Evolutionary conservation across 2,797 vertebrate species (phyloP).

Genomic region (Sebastes nivosus): DNA sequence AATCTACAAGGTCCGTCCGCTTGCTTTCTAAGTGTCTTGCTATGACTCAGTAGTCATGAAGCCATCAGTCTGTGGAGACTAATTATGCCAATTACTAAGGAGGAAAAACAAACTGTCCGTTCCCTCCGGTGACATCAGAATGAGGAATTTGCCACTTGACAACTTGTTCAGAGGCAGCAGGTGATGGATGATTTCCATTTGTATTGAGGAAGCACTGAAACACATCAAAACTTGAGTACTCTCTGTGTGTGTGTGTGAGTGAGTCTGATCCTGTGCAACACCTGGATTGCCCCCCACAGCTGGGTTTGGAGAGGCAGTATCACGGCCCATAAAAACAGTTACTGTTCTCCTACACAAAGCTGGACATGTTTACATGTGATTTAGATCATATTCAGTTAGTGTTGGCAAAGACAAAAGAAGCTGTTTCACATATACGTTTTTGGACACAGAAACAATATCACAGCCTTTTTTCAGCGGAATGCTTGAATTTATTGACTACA

Average conservation of each 20-base stretch:
- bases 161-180: conserved; percentile 26
- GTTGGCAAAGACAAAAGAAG: conserved; percentile 26
- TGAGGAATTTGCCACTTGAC: conserved; percentile 75
- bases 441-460: conserved; percentile 29
- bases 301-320: conserved; percentile 44
- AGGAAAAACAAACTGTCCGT: conserved; percentile 54
- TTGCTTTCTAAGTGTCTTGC: conserved; percentile 17
- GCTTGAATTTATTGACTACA: conserved; percentile 69
- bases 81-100: conserved; percentile 63
- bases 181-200: conserved; percentile 61
- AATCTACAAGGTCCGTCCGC: conserved; percentile 16
- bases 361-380: conserved; percentile 35
- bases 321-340: conserved; percentile 47
- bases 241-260: neutral
- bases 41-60: conserved; percentile 41
- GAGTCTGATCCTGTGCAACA: conserved; percentile 37
- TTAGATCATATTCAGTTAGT: conserved; percentile 36
- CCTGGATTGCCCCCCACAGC: conserved; percentile 34
- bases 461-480: conserved; percentile 31
- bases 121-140: conserved; percentile 47
- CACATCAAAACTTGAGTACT: conserved; percentile 13
- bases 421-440: conserved; percentile 56
- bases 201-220: conserved; percentile 17
- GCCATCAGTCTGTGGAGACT: conserved; percentile 57
- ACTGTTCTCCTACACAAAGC: conserved; percentile 23